Base-by-base conservation (phyloP, 2,888 invertebrate genomes). In the Arctia plantaginis region DNA sequence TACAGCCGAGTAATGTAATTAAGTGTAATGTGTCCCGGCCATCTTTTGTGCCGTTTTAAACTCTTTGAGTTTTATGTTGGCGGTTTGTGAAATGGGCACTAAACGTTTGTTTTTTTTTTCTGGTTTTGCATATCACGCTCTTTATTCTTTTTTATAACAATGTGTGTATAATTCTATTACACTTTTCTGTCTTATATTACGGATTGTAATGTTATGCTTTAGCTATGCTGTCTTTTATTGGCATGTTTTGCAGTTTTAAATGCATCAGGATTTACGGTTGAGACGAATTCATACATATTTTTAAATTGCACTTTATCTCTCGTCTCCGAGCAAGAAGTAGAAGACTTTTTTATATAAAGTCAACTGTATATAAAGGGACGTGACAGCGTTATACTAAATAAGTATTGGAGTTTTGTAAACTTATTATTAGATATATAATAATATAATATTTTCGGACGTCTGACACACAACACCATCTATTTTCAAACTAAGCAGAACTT, bases 41-140 rank as follows among this genome's bases (percentile, higher is more conserved):
- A 81, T 78, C 76, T 83, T 83, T 81, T 78, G 77, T 79, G 66
- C 23, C 69, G 69, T 77, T 83, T 84, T 85, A 83, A 77, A 83
- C 78, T 72, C 80, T 74, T 76, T 74, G 74, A 41, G 78, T 81
- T 82, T 83, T 85, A 81, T 77, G 66, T 71, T 55, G 73, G 75
- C 74, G 66, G 79, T 83, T 80, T 64, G 1, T n/a, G 20, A 64
- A 78, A 82, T 82, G 74, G 66, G 39, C 51, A 76, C 74, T 78
- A 55, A 66, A 41, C 33, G 41, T 66, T 73, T 62, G 23, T 39
- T 41, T 55, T 59, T 59, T 1, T 71, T 55, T 66, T 27, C n/a
- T 66, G 66, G 41, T 33, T 68, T 51, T 12, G 62, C 62, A 62
- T 30, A 33, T 12, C 6, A 23, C 23, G 18, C 1, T 47, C 20